phyloP scores from a whole-genome alignment of 2,797 vertebrate genomes.

The Sebastolobus altivelis region DNA sequence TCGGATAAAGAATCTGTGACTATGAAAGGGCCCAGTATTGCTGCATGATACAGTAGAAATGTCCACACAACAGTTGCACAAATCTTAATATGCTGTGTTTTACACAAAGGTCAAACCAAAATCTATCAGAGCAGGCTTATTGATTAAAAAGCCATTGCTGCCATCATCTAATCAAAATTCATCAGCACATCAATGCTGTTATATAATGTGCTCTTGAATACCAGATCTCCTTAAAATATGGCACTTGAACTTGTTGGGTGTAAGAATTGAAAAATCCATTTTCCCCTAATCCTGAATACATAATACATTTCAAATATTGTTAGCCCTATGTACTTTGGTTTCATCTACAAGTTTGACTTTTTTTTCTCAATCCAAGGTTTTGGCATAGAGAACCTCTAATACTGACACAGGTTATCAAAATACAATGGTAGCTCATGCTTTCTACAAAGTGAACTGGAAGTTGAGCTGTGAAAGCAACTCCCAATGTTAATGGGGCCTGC shows the following conservation, averaged over 20 bases:
- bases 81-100: neutral
- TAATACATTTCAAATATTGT: neutral
- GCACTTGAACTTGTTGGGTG: neutral
- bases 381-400: neutral
- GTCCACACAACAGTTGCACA: neutral
- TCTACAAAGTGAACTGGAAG: neutral
- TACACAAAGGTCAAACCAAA: neutral
- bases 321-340: neutral
- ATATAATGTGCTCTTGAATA: neutral
- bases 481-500: neutral
- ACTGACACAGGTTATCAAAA: neutral
- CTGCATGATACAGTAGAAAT: too few relatives aligned
- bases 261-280: neutral
- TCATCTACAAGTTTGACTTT: neutral
- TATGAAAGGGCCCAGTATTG: neutral
- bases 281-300: neutral
- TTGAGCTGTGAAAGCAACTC: neutral
- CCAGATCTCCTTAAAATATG: neutral
- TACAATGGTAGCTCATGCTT: too few relatives aligned
- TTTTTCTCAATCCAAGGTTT: neutral
- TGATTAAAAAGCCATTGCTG: conserved; percentile 1
- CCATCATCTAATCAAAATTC: neutral
- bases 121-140: conserved; percentile 6
- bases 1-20: neutral
- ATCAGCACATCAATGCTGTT: neutral